Conservation (phyloP, 2,797 vertebrate genomes). For the Eurystomus glaucurus region DNA sequence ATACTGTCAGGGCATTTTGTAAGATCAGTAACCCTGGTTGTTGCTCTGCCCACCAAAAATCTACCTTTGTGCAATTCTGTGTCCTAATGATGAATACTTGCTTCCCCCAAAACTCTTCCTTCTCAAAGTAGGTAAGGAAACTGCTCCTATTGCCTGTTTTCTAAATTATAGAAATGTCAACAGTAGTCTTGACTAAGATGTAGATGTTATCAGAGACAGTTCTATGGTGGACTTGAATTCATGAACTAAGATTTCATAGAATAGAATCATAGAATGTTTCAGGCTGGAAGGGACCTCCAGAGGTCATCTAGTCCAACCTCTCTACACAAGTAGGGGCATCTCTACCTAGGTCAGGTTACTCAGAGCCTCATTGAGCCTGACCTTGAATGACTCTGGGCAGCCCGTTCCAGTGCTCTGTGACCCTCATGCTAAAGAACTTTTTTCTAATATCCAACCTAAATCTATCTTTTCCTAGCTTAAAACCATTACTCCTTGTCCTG, state of each 20-base stretch:
- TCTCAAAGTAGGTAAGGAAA: neutral
- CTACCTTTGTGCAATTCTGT: neutral
- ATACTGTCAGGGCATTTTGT: neutral
- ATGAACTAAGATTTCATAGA: neutral
- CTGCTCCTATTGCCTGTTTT: neutral
- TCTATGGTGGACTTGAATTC: neutral
- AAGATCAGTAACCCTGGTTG: neutral
- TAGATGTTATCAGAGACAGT: neutral
- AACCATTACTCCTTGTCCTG: too few species aligned
- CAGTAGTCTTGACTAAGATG: neutral
- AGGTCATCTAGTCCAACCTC: too few species aligned
- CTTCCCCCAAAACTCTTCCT: neutral
- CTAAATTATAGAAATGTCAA: neutral
- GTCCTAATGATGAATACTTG: neutral
- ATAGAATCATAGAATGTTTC: too few species aligned
- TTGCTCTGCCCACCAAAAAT: neutral
- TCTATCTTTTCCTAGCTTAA: too few species aligned
- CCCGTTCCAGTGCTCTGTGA: too few species aligned
- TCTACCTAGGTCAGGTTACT: too few species aligned
- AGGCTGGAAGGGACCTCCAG: too few species aligned
- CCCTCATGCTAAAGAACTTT: too few species aligned
- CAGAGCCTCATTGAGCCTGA: too few species aligned
- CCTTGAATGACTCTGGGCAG: too few species aligned
- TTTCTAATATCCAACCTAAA: too few species aligned
- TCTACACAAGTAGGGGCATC: too few species aligned